These are phyloP conservation scores for Pseudopleuronectes americanus DNA, from an alignment of 2,797 vertebrate genomes.

Conservation along the genomic window DNA sequence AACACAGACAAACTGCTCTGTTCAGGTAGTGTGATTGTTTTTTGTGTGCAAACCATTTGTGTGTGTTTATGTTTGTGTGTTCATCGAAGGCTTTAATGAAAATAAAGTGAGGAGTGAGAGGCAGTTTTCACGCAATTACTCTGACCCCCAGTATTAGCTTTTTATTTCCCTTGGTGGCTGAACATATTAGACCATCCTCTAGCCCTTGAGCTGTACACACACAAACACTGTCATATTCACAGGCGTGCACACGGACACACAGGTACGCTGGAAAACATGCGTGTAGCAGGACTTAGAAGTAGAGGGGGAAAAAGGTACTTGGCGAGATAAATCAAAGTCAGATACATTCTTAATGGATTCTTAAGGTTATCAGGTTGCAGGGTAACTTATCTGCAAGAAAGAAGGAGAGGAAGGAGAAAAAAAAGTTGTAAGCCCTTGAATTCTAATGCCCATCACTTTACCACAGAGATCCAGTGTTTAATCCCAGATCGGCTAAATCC, in stretches of 20 bases:
- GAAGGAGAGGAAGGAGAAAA: neutral
- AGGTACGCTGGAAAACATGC: conserved; percentile 32
- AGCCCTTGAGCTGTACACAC: conserved; percentile 51
- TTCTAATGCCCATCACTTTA: conserved; percentile 70
- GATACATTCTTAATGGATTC: conserved; percentile 64
- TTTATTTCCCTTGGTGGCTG: conserved; percentile 76
- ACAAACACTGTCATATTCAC: conserved; percentile 13
- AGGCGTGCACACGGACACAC: conserved; percentile 21
- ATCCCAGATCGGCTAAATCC: conserved; percentile 74
- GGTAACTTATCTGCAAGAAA: conserved; percentile 59
- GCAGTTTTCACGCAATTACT: conserved; percentile 69
- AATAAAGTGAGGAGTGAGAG: conserved; percentile 59
- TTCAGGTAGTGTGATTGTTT: conserved; percentile 20
- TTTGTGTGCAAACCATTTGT: neutral
- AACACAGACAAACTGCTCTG: conserved; percentile 25
- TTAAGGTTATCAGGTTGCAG: conserved; percentile 69
- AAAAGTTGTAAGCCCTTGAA: conserved; percentile 65
- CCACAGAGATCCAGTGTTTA: conserved; percentile 67
- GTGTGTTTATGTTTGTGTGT: conserved; percentile 21
- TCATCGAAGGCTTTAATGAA: conserved; percentile 57
- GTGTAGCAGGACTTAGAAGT: conserved; percentile 33
- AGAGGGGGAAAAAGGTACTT: conserved; percentile 2
- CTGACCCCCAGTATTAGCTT: conserved; percentile 66
- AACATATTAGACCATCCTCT: conserved; percentile 72
- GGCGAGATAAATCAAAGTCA: conserved; percentile 53